phyloP scores from a whole-genome alignment of 2,113 vertebrate genomes.

The Hippopotamus amphibius region DNA sequence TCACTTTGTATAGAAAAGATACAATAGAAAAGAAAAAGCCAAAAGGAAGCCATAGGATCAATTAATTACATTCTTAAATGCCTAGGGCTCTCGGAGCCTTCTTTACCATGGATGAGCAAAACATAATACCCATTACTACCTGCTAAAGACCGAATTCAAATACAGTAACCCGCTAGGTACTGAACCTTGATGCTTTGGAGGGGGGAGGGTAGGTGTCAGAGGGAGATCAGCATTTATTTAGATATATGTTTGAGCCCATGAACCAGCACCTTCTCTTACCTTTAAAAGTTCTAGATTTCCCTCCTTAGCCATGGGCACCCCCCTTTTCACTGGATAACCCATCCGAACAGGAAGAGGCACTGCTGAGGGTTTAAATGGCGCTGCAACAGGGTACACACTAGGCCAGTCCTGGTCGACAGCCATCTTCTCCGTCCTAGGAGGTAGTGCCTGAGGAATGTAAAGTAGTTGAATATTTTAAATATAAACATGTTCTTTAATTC shows the following conservation, averaged over 20 bases:
- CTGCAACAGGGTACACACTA: slow-evolving; percentile 94
- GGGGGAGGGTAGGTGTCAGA: not conserved
- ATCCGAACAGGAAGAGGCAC: slow-evolving; percentile 96
- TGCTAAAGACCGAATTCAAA: not conserved
- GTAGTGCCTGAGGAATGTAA: slow-evolving; percentile 79
- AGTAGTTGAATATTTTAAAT: not conserved
- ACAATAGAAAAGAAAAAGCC: not conserved
- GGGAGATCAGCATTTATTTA: not conserved
- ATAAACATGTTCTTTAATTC: not conserved
- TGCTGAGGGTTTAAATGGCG: slow-evolving; percentile 89
- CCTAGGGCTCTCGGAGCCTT: not conserved
- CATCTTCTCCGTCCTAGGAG: slow-evolving; percentile 93
- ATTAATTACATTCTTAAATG: slow-evolving; percentile 32
- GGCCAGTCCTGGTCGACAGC: slow-evolving; percentile 95
- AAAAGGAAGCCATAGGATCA: not conserved
- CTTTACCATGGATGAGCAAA: not conserved
- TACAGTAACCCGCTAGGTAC: not conserved
- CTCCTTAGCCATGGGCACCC: slow-evolving; percentile 91
- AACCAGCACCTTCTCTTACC: slow-evolving; percentile 81
- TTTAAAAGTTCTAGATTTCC: slow-evolving; percentile 98
- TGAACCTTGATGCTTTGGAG: not conserved
- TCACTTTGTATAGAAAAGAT: not conserved
- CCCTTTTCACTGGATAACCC: slow-evolving; percentile 94
- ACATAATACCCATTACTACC: not conserved
- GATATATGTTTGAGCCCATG: not conserved